phyloP scores from a whole-genome alignment of 2,113 vertebrate species.

The Holacanthus passer region DNA sequence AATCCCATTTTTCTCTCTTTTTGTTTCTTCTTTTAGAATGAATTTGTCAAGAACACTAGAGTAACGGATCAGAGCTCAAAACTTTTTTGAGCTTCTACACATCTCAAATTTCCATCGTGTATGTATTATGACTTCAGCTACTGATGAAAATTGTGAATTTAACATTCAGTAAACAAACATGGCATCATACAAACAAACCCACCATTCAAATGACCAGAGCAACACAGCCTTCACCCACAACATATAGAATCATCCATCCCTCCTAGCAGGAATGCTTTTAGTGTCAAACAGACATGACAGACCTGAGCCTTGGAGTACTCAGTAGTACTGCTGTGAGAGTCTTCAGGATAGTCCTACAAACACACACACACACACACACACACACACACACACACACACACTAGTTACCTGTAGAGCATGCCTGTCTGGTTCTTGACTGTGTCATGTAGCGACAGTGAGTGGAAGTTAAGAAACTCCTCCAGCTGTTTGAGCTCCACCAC shows the following conservation, averaged over 20 bases:
- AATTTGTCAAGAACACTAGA: too few relatives aligned
- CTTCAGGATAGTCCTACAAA: not conserved
- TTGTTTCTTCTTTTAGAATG: too few relatives aligned
- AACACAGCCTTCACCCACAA: not conserved
- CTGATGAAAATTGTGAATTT: not conserved
- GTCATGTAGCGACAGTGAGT: constrained; percentile 86
- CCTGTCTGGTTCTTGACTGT: constrained; percentile 83
- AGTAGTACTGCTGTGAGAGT: not conserved
- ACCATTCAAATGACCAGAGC: not conserved
- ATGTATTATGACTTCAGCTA: too few relatives aligned
- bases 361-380: too few relatives aligned
- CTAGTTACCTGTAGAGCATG: constrained; percentile 92
- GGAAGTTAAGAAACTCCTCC: constrained; percentile 88
- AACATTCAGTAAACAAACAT: not conserved
- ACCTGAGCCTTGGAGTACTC: not conserved
- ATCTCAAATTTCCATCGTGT: not conserved
- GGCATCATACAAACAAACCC: not conserved
- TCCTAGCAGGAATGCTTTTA: not conserved
- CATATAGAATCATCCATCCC: not conserved
- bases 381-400: not conserved
- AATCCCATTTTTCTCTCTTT: not conserved
- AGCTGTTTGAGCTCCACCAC: constrained; percentile 83
- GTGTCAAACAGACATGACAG: not conserved
- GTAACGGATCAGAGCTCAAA: too few relatives aligned
- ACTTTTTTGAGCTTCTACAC: not conserved